These are phyloP conservation scores for Bambusicola thoracicus DNA, from an alignment of 2,113 vertebrate species.

Conservation along the genomic window DNA sequence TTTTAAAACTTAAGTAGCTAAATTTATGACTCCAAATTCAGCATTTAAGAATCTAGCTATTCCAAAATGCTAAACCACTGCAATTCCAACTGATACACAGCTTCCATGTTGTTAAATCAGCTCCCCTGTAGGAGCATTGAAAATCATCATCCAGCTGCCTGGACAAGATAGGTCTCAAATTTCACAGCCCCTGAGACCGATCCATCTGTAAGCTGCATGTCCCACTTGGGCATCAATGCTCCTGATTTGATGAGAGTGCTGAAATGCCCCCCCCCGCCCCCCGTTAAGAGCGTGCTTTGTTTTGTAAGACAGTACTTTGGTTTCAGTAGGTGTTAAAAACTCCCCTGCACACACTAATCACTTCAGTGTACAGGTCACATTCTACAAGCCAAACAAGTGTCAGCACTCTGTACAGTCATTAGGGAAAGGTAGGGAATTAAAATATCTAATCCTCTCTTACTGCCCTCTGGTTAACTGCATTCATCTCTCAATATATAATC, in stretches of 20 bases:
- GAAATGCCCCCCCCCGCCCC: no score
- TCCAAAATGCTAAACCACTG: background rate
- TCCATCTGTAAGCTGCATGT: background rate
- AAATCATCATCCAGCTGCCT: background rate
- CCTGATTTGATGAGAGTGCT: background rate
- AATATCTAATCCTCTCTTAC: constrained; percentile 31
- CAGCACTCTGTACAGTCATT: constrained; percentile 16
- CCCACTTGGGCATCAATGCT: background rate
- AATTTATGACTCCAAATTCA: background rate
- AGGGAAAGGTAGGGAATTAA: constrained; percentile 41
- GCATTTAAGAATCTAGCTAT: background rate
- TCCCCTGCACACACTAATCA: background rate
- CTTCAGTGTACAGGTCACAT: background rate
- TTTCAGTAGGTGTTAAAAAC: constrained; percentile 13
- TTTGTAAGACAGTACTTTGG: background rate
- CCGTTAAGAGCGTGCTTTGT: background rate
- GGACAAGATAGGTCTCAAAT: background rate
- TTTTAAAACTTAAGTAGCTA: background rate
- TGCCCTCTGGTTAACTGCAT: constrained; percentile 27
- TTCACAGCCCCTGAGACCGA: background rate
- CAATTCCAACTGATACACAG: background rate
- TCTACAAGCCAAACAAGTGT: background rate
- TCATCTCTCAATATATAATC: constrained; percentile 4
- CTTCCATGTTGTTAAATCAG: rapidly evolving
- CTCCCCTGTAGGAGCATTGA: background rate